Conservation (phyloP, 2,797 vertebrate genomes). For the Acridotheres tristis region DNA sequence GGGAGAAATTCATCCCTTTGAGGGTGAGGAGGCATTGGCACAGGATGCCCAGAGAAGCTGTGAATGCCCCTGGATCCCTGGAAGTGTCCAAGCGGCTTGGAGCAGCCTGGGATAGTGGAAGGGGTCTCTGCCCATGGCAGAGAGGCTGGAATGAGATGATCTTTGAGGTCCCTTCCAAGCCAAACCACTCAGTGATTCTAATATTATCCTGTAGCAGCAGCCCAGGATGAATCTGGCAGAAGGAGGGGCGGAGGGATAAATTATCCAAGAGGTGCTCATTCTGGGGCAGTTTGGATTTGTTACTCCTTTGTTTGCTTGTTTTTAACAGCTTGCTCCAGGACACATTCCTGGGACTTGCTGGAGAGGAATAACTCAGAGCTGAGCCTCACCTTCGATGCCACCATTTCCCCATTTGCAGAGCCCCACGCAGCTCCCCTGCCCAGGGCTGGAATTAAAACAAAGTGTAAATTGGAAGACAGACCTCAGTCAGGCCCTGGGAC, state of each 20-base stretch:
- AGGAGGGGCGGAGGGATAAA: neutral
- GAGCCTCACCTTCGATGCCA: neutral
- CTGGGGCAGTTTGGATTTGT: neutral
- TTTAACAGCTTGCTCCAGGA: neutral
- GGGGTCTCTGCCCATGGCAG: neutral
- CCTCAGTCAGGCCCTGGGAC: neutral
- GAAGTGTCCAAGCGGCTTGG: neutral
- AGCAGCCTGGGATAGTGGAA: neutral
- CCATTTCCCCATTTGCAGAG: neutral
- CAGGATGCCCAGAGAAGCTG: neutral
- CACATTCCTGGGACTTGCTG: neutral
- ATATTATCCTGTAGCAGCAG: neutral
- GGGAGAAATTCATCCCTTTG: neutral
- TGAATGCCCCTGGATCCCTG: neutral
- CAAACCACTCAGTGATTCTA: neutral
- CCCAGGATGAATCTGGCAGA: neutral
- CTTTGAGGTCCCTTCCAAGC: neutral
- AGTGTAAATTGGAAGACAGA: neutral
- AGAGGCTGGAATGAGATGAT: neutral
- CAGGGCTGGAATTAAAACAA: neutral
- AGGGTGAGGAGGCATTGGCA: neutral
- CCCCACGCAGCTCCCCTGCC: fast-evolving
- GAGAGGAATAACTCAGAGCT: neutral
- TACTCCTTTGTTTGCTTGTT: neutral
- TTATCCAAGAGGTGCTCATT: neutral